phyloP scores from a whole-genome alignment of 1,140 invertebrate genomes.

The Holotrichia oblita region DNA sequence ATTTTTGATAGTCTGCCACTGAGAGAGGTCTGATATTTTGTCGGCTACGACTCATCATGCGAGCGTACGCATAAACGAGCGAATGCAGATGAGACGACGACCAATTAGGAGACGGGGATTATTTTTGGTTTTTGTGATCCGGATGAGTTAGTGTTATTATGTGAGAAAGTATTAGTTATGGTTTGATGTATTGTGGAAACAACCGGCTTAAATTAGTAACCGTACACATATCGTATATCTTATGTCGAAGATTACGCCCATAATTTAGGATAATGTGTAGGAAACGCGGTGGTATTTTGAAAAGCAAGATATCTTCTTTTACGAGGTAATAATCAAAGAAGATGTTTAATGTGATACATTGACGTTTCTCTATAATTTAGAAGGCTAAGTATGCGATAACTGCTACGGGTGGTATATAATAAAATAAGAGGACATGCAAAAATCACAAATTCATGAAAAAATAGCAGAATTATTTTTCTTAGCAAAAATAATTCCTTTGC shows the following conservation, averaged over 20 bases:
- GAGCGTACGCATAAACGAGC: no score
- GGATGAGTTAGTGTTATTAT: conserved; percentile 23
- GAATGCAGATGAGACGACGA: not conserved
- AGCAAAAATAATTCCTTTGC: no score
- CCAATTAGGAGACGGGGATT: conserved; percentile 6
- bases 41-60: not conserved
- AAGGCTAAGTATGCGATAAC: no score
- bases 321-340: no score
- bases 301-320: not conserved
- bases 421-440: no score
- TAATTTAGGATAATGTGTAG: not conserved
- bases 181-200: conserved; percentile 32
- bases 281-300: not conserved
- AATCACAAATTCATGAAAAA: no score
- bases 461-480: no score
- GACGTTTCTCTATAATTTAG: no score
- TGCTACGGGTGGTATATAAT: no score
- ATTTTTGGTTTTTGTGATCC: conserved; percentile 22
- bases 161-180: conserved; percentile 24
- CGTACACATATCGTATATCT: not conserved
- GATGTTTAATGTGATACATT: no score
- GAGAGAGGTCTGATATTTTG: not conserved
- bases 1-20: conserved; percentile 13
- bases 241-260: not conserved
- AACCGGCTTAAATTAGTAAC: conserved; percentile 23